Conservation (phyloP, 1,140 invertebrate genomes). For the Metopolophium dirhodum region DNA sequence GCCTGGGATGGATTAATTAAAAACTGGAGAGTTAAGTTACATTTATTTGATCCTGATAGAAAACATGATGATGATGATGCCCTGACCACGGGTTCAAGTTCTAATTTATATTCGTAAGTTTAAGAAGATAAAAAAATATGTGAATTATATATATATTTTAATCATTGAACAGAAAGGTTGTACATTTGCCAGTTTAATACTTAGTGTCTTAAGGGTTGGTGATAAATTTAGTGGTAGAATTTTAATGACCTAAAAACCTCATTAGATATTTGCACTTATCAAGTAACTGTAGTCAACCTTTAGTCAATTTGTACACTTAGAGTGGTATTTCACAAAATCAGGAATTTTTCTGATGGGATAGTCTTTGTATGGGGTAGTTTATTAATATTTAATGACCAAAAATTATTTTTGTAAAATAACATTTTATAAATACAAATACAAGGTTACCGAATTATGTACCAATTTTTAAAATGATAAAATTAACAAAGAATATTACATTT, state of each 20-base stretch:
- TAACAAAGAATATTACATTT: not conserved
- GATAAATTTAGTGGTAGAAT: no score
- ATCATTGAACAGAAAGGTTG: not conserved
- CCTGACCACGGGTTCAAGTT: constrained; percentile 40
- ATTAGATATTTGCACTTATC: no score
- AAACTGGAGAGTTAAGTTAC: constrained; percentile 84
- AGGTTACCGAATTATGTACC: not conserved
- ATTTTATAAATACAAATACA: not conserved
- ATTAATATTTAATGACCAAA: not conserved
- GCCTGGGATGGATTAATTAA: constrained; percentile 89
- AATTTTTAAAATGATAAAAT: not conserved
- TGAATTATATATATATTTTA: not conserved
- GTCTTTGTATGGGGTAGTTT: not conserved
- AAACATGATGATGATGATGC: constrained; percentile 60
- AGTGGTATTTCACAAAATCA: not conserved
- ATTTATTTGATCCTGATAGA: constrained; percentile 77
- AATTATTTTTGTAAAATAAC: not conserved
- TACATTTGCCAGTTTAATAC: not conserved
- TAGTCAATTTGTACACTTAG: no score
- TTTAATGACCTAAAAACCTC: no score
- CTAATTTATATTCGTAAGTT: constrained; percentile 46
- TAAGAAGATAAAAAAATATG: not conserved
- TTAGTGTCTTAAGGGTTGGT: not conserved
- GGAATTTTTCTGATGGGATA: not conserved
- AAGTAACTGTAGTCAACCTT: no score